Percentiles rank a stretch among this genome's conserved stretches.
Evolutionary conservation across 2,797 vertebrate species (phyloP).

Genomic region (Mormyrops attenuatus): DNA sequence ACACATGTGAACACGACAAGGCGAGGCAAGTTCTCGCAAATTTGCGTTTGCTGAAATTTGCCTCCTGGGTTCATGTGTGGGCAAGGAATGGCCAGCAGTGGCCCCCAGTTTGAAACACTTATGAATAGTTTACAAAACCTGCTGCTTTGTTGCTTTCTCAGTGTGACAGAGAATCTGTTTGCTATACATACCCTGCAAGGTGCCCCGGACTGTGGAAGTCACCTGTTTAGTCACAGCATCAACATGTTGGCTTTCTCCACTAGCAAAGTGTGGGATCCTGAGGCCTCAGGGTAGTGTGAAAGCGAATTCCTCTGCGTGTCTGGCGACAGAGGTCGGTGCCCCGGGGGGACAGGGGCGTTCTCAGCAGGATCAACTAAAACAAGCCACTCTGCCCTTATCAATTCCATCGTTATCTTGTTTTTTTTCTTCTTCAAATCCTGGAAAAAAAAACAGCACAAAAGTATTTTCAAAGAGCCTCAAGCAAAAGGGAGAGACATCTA

Average conservation of each 20-base stretch:
- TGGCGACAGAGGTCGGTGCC: not conserved
- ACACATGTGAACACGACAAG: not conserved
- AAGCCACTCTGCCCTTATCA: conserved; percentile 1
- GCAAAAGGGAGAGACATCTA: not conserved
- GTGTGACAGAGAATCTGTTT: not conserved
- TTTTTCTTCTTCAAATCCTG: not conserved
- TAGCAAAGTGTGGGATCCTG: conserved; percentile 48
- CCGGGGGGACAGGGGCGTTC: not conserved
- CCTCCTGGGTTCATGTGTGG: not conserved
- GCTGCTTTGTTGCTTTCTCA: not conserved
- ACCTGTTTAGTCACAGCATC: not conserved
- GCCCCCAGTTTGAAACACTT: conserved; percentile 21
- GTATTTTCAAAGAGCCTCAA: conserved; percentile 10
- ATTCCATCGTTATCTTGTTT: conserved; percentile 1
- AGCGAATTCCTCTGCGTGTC: not conserved
- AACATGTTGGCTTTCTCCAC: conserved; percentile 18
- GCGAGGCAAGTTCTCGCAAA: not conserved
- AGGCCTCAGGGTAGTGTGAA: conserved; percentile 24
- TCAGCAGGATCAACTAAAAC: not conserved
- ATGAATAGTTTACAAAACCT: not conserved
- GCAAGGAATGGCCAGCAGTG: not conserved
- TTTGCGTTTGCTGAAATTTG: not conserved
- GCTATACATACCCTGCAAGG: not conserved
- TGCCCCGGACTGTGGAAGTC: not conserved
- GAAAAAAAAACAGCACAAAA: not conserved